Evolutionary conservation across 2,888 invertebrate genomes (phyloP), one percentile per base, ranked within the genome.

Genomic region (Onthophagus sagittarius): DNA sequence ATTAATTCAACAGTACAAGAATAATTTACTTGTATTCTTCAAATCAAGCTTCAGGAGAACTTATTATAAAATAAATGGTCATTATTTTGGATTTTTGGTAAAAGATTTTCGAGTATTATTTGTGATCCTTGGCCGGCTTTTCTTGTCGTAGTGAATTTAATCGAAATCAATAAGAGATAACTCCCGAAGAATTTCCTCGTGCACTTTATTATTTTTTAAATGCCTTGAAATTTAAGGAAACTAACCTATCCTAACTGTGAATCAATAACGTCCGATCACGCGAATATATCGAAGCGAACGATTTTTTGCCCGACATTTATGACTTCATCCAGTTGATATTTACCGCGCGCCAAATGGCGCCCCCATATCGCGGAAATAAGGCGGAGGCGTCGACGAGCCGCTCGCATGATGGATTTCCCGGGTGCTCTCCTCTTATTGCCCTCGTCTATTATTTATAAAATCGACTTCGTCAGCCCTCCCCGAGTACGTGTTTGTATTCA

Each of bases 291-390:
- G 39, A 53, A 7, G 39, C 39, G 9, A 11, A 9, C 39, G 67
- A 69, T 63, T 69, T 72, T 32, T 32, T 62, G 72, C 39, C 62
- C 31, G 69, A 72, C 72, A 14, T 72, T 72, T 72, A 72, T 53
- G 69, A 63, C 72, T 72, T 69, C 69, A 72, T 72, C 69, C 63
- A 23, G 62, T 62, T 62, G 62, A 63, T 72, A 72, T 72, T 72
- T 72, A 72, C 33, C 69, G 33, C 23, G 39, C 39, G 39, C 39
- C 39, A 53, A 53, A 53, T 53, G 39, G 39, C 39, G 39, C 39
- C 23, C 23, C 23, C 39, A 53, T 53, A 53, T 53, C 39, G 39
- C 39, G 39, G 39, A 53, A 53, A 53, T 53, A 53, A 53, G 39
- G 39, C 11, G 39, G 39, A 53, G 11, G 39, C 39, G 39, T 9